Evolutionary conservation across 2,888 invertebrate genomes (phyloP).

Genomic region (Brassicogethes aeneus): DNA sequence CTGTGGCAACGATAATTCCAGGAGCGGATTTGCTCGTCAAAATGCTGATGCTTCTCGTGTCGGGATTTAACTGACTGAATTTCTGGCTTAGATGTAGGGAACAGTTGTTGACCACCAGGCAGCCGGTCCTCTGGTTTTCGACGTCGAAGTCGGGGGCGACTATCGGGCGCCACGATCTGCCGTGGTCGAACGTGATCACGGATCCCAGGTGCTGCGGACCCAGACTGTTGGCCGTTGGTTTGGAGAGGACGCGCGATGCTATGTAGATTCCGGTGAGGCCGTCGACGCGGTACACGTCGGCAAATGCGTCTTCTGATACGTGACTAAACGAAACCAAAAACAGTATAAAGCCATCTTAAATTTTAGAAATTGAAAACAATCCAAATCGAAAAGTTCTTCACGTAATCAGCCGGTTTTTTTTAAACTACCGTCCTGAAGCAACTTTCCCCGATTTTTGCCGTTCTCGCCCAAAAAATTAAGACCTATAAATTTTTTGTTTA

Average conservation of each 20-base stretch:
- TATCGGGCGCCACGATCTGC: slow-evolving; percentile 71
- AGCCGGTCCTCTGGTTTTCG: slow-evolving; percentile 58
- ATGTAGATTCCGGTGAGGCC: slow-evolving; percentile 85
- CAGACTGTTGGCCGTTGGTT: slow-evolving; percentile 47
- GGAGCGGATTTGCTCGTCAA: slow-evolving; percentile 81
- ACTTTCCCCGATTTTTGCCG: no score
- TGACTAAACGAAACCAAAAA: no score
- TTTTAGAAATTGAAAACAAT: slow-evolving; percentile 1
- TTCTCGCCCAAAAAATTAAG: no score
- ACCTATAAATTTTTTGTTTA: no score
- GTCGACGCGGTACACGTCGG: slow-evolving; percentile 80
- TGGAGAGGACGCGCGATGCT: slow-evolving; percentile 63
- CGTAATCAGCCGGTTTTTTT: no score
- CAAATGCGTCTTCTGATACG: slow-evolving; percentile 71
- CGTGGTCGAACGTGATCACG: slow-evolving; percentile 79
- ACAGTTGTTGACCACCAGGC: slow-evolving; percentile 58
- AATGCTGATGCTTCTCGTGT: slow-evolving; percentile 69
- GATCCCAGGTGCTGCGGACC: slow-evolving; percentile 70
- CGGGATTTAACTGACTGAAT: slow-evolving; percentile 74
- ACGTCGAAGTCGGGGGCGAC: slow-evolving; percentile 62
- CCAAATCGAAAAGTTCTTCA: no score
- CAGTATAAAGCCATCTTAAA: no score
- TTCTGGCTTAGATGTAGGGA: slow-evolving; percentile 82
- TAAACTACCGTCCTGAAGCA: no score
- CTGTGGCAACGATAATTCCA: slow-evolving; percentile 80